phyloP scores from a whole-genome alignment of 2,888 invertebrate genomes.

The Odontothrips loti region DNA sequence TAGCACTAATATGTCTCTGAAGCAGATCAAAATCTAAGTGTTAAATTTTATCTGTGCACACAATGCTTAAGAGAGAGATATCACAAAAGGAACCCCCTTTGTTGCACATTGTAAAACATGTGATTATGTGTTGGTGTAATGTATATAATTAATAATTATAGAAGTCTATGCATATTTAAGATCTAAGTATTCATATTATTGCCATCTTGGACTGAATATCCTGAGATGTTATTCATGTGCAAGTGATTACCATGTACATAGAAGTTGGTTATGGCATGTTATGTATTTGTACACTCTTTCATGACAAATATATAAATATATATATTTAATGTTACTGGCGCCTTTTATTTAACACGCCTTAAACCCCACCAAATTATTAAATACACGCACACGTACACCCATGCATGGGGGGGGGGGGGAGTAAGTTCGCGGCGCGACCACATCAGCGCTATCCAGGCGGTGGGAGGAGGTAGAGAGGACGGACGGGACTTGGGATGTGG shows the following conservation, averaged over 20 bases:
- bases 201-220: not conserved
- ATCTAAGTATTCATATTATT: not conserved
- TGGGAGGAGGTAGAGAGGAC: no score
- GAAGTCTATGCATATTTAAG: not conserved
- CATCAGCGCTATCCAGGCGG: no score
- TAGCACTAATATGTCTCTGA: not conserved
- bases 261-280: conserved; percentile 10
- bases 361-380: no score
- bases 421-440: no score
- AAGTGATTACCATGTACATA: conserved; percentile 6
- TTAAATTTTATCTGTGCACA: not conserved
- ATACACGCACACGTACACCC: no score
- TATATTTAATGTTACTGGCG: not conserved
- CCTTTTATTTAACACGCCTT: not conserved
- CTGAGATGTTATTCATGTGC: not conserved
- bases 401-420: no score
- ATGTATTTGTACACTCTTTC: conserved; percentile 17
- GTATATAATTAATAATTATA: not conserved
- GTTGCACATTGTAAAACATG: not conserved
- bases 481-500: no score
- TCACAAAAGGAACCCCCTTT: not conserved
- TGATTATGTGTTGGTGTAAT: not conserved
- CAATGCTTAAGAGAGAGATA: not conserved
- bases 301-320: conserved; percentile 2
- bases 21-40: not conserved